Base-by-base conservation (phyloP, 2,797 vertebrate species). In the Melanotaenia boesemani region DNA sequence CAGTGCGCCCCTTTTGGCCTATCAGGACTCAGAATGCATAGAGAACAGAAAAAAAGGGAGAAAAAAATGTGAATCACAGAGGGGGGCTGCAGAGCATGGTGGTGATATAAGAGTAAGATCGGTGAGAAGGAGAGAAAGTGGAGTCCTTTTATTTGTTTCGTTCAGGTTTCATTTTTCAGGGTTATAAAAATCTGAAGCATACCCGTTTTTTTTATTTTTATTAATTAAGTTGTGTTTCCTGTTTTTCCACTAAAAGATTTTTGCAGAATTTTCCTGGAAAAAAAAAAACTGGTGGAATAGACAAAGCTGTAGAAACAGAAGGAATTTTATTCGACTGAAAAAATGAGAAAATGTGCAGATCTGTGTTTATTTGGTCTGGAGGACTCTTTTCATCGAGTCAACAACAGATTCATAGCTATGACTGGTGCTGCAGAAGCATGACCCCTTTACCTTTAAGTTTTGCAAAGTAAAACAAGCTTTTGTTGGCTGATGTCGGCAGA, bases 1-100 rank as follows among this genome's bases (percentile, higher is more conserved):
- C 76, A 70, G 77, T 81, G 82, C 83, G 76, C 83, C 86, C 78
- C 81, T 73, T 84, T 89, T 81, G 84, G 83, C 86, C 88, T 85
- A 82, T 82, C 87, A 90, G 83, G 77, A 78, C 82, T 86, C 68
- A 84, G 72, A 84, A 86, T 81, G 82, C 69, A 81, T 82, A 72
- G 37, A 55, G 20, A 44, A 54, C 1, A 9, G 22, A 34, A 34
- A 70, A 44, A 72, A 59, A 55, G 57, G 58, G 65, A 54, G 2
- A 72, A 56, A 79, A 32, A 55, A 55, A 55, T 36, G 68, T 28
- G 63, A 64, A 76, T 80, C 75, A 77, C 69, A 89, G 12, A 78
- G 67, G 32, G 46, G 46, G 36, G 1, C 62, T 20, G 56, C 74
- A 76, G 76, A 78, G 79, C 67, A n/a, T 36, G 28, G 71, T 22